phyloP scores from a whole-genome alignment of 2,797 vertebrate species.

The Galago senegalensis region DNA sequence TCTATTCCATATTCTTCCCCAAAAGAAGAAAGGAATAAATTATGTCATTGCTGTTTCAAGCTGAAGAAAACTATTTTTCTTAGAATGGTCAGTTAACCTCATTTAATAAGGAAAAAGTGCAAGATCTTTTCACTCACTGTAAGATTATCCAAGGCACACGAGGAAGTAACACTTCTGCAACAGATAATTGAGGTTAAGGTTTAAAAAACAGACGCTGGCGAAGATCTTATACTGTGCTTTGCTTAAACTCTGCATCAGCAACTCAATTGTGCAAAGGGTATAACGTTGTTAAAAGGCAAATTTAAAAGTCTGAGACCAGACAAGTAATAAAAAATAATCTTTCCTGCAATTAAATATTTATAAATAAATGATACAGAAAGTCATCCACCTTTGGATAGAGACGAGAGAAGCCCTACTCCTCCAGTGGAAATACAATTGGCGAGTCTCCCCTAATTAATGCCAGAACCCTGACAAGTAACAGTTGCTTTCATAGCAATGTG shows the following conservation, averaged over 20 bases:
- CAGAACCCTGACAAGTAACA: neutral
- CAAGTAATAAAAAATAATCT: slow-evolving; percentile 32
- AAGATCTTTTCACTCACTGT: neutral
- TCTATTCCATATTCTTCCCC: neutral
- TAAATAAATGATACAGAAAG: slow-evolving; percentile 29
- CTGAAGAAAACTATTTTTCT: slow-evolving; percentile 53
- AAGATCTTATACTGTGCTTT: slow-evolving; percentile 47
- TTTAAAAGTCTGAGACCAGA: slow-evolving; percentile 32
- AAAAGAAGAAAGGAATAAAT: neutral
- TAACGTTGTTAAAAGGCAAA: slow-evolving; percentile 7
- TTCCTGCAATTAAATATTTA: slow-evolving; percentile 58
- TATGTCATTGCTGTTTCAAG: slow-evolving; percentile 49
- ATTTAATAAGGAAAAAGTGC: slow-evolving; percentile 19
- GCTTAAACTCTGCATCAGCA: slow-evolving; percentile 34
- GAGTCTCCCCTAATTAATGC: neutral
- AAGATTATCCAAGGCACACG: slow-evolving; percentile 29
- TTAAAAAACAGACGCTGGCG: slow-evolving; percentile 30
- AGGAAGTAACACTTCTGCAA: neutral
- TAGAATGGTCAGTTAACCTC: slow-evolving; percentile 1
- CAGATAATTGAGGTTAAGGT: slow-evolving; percentile 59
- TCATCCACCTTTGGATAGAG: neutral
- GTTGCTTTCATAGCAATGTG: neutral
- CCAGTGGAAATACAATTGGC: neutral
- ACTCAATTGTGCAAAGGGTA: neutral
- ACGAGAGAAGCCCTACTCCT: neutral